phyloP scores from a whole-genome alignment of 2,888 invertebrate species.

The Dermolepida albohirtum region DNA sequence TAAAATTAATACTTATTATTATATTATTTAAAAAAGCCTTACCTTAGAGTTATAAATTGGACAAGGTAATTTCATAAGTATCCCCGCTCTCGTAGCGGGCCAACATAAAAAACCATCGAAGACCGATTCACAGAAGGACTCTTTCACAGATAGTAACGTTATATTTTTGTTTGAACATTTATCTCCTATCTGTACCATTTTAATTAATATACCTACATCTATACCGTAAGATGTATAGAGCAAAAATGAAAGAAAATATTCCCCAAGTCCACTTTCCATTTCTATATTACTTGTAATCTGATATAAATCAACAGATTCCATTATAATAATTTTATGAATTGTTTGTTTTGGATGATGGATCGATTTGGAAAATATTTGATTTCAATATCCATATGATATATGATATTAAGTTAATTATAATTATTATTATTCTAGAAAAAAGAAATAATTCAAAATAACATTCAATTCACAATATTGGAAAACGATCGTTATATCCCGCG shows the following conservation, averaged over 20 bases:
- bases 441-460: background rate
- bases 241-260: constrained; percentile 39
- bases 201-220: constrained; percentile 11
- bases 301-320: constrained; percentile 40
- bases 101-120: constrained; percentile 70
- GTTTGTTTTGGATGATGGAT: constrained; percentile 37
- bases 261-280: constrained; percentile 36
- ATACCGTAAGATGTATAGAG: constrained; percentile 23
- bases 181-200: constrained; percentile 35
- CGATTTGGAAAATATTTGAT: constrained; percentile 29
- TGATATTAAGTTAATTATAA: constrained; percentile 21
- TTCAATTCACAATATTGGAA: too few species aligned
- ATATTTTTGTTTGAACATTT: constrained; percentile 39
- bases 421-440: constrained; percentile 4
- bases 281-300: constrained; percentile 42
- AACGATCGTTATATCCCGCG: background rate
- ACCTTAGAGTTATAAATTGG: constrained; percentile 61
- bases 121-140: constrained; percentile 61
- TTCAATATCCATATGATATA: constrained; percentile 7
- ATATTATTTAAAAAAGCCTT: constrained; percentile 35
- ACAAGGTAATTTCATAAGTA: constrained; percentile 63
- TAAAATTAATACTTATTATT: background rate
- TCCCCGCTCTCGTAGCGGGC: constrained; percentile 65
- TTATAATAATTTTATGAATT: constrained; percentile 25
- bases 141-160: constrained; percentile 25